Base-by-base conservation (phyloP, 2,797 vertebrate genomes). In the Pipistrellus nathusii region DNA sequence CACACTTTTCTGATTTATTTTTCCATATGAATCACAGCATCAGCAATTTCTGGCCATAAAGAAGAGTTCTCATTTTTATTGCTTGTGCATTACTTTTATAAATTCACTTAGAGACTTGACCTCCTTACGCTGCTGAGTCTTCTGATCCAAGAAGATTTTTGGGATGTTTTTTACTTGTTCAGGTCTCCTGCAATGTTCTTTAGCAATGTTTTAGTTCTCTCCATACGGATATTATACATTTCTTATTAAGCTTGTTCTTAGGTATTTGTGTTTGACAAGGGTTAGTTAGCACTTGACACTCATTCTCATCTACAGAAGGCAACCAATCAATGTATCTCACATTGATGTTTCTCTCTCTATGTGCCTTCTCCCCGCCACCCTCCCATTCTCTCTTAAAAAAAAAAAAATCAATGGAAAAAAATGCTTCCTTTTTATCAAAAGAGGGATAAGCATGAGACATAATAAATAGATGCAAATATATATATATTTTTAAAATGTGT, bases 341-440 rank as follows among this genome's bases (percentile, higher is more conserved):
- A 15, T 30, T 62, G 59, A 62, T 62, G 27, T 62, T 62, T 62
- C 59, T 62, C 27, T 62, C 12, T 62, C 0, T 30, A 2, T 62
- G 27, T 62, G 27, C 30, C 27, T 62, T 57, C 46, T 48, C 46
- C 11, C 46, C 13, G 2, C 59, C 59, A 30, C 59, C 59, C 13
- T 62, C 6, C 59, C 59, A 62, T 6, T 30, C 44, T 38, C 41
- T 82, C 32, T 46, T n/a, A n/a, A 38, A 38, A 38, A 41, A 41
- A 38, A 73, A 27, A 76, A 30, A 30, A 66, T 32, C 21, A 32
- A 3, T 62, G 59, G 53, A 55, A 62, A 57, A 57, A 94, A 93
- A 72, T 83, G 44, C 55, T 95, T 94, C 62, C 84, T 86, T 92
- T 89, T 84, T 46, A 93, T 88, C 23, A 46, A 27, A 92, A 91